Evolutionary conservation across 2,113 vertebrate species (phyloP), one percentile per base, ranked within the genome.

Genomic region (Myotis yumanensis): DNA sequence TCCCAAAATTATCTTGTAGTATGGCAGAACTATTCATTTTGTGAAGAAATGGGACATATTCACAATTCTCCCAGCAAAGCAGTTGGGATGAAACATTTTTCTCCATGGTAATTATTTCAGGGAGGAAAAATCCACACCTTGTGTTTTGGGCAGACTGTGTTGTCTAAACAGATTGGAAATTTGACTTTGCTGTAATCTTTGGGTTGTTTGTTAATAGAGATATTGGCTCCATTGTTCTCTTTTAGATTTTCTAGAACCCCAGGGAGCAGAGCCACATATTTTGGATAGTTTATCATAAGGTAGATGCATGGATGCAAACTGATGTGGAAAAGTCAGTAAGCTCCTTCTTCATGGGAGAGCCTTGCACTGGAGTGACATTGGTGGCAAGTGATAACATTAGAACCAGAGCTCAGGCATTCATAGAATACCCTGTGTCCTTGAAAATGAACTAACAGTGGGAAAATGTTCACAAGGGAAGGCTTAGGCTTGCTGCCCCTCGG

Each of bases 161-260:
- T 40, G 25, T 71, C 40, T 8, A 12, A 93, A 66, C 20, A 69
- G 35, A 40, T 25, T 37, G 52, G 77, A 87, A 77, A 64, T 86
- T 90, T 81, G 69, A 87, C 43, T 89, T 68, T 68, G 37, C 30
- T 87, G 5, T 86, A 68, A 79, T n/a, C 28, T 95, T 73, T 82
- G 52, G 7, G 23, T 25, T 76, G 46, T 51, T 59, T 88, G 15
- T 93, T 54, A 46, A 59, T 51, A 87, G 46, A 90, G 15, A 4
- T 59, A 7, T 85, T 2, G 6, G 37, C n/a, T 89, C 11, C 66
- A 2, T 46, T 82, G 32, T 94, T 17, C 30, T 64, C 52, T 59
- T 52, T 59, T 52, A 51, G 40, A 43, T 30, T 10, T n/a, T 77
- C 7, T 86, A 23, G n/a, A 59, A 48, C 7, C 32, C 5, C 22